phyloP scores from a whole-genome alignment of 2,113 vertebrate genomes.

The Daboia siamensis region DNA sequence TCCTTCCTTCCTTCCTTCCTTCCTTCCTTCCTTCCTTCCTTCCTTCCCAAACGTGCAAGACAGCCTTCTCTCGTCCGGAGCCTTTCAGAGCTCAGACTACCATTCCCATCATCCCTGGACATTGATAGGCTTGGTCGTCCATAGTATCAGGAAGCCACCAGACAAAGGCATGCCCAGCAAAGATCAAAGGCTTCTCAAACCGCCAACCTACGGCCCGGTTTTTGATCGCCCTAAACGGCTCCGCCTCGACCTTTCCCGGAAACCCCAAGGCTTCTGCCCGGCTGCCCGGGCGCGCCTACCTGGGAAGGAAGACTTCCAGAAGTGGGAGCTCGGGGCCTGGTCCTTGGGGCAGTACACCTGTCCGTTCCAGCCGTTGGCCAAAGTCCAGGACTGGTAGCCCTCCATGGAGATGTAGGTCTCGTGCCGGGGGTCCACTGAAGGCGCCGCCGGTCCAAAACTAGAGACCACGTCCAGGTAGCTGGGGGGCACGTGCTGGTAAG shows the following conservation, averaged over 20 bases:
- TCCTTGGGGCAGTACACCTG: conserved; percentile 84
- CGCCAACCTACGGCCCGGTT: background rate
- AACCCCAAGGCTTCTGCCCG: background rate
- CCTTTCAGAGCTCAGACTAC: background rate
- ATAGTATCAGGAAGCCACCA: background rate
- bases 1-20: background rate
- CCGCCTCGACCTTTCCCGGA: background rate
- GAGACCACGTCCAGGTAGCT: conserved; percentile 84
- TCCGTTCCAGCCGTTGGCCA: conserved; percentile 84
- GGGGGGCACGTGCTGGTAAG: conserved; percentile 78
- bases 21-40: too few relatives aligned
- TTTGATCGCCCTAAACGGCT: background rate
- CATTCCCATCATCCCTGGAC: background rate
- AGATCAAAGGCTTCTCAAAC: background rate
- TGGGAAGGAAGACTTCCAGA: conserved; percentile 85
- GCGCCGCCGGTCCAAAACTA: conserved; percentile 66
- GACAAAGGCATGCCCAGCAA: background rate
- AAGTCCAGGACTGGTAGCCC: conserved; percentile 82
- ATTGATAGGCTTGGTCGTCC: background rate
- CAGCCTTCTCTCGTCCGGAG: background rate
- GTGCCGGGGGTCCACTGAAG: conserved; percentile 72
- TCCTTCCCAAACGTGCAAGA: background rate
- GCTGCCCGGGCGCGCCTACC: conserved; percentile 66
- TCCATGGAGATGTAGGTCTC: conserved; percentile 81
- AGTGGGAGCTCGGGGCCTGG: conserved; percentile 79